Base-by-base conservation (phyloP, 2,797 vertebrate genomes). In the Cheirogaleus major region DNA sequence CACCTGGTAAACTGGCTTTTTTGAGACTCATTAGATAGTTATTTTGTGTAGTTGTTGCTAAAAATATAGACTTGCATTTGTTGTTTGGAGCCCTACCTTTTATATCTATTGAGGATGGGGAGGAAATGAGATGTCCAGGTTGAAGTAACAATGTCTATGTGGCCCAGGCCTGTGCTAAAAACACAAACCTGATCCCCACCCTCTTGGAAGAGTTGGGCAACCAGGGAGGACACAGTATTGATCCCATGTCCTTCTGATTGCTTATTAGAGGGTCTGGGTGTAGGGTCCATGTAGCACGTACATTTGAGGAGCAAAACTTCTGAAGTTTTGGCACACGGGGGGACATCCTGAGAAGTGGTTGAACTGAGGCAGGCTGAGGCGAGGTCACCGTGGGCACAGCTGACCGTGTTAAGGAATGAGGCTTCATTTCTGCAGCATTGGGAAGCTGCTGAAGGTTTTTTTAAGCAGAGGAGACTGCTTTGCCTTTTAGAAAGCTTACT, bases 1-100 rank as follows among this genome's bases (percentile, higher is more conserved):
- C 13, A 15, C 23, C 98, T 2, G 98, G 98, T 99, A 98, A 98
- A 80, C 79, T 5, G 9, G 41, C 30, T 55, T 59, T 52, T 59
- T 23, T 4, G 22, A 30, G 55, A 1, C 35, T 57, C 32, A 1
- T 7, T 25, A 41, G 7, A 7, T 22, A 2, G 41, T 35, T n/a
- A 18, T 50, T 72, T 22, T 35, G 91, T 27, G 20, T 22, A 8
- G 52, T 57, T 57, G n/a, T 57, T 70, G 32, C 35, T 48, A 50
- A n/a, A 27, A 65, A 65, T 5, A 0, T 17, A 14, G 81, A 9
- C 30, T 5, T 41, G 8, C 2, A 1, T 65, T 88, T 61, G 4
- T 4, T 55, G 30, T 38, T 67, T 38, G 61, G 48, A 32, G 35
- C 30, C 45, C 57, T 59, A 0, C 23, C 41, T 84, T 82, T 50